These are phyloP conservation scores for Biston stratarius DNA, from an alignment of 2,888 invertebrate species.

Conservation along the genomic window DNA sequence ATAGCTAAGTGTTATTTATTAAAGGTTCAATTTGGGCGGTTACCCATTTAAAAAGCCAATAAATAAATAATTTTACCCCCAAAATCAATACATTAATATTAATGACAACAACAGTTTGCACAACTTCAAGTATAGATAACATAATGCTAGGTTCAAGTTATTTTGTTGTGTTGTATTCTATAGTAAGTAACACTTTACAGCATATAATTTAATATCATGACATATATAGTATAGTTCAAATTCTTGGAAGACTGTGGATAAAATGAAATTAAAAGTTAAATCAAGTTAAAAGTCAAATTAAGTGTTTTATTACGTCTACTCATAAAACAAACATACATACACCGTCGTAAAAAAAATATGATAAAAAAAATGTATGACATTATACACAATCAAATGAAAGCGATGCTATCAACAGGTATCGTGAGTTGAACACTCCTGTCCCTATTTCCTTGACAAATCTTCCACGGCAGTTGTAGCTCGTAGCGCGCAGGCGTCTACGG, in stretches of 20 bases:
- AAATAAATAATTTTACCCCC: slow-evolving; percentile 6
- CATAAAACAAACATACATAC: background rate
- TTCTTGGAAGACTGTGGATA: no score
- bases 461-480: slow-evolving; percentile 63
- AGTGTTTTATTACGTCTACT: no score
- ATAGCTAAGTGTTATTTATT: background rate
- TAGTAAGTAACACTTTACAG: no score
- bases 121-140: no score
- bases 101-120: background rate
- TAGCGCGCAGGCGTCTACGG: slow-evolving; percentile 82
- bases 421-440: slow-evolving; percentile 41
- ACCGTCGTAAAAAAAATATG: background rate
- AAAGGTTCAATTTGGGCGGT: slow-evolving; percentile 1
- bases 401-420: slow-evolving; percentile 63
- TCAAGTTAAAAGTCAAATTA: no score
- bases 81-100: background rate
- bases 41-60: slow-evolving; percentile 2
- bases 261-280: no score
- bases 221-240: no score
- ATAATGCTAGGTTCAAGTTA: no score
- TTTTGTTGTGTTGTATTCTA: no score
- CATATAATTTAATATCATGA: no score
- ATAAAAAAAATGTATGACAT: no score
- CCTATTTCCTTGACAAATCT: slow-evolving; percentile 46
- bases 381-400: slow-evolving; percentile 6